Conservation (phyloP, 2,113 vertebrate genomes). For the Fukomys damarensis region DNA sequence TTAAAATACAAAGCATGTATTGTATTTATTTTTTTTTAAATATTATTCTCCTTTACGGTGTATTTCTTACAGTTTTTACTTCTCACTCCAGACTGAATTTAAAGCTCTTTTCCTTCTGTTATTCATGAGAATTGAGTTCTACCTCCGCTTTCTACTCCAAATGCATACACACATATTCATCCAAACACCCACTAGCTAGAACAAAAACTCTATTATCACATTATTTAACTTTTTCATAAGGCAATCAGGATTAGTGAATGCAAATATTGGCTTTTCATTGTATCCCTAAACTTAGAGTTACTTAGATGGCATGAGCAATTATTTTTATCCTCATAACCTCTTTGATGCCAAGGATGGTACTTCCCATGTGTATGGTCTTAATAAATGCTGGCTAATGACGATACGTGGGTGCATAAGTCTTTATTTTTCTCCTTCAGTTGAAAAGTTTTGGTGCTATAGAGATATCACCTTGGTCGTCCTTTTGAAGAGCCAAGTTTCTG, state of each 20-base stretch:
- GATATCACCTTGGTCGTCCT: not conserved
- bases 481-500: constrained; percentile 43
- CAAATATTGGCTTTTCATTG: not conserved
- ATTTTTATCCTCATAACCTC: not conserved
- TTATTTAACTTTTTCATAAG: constrained; percentile 13
- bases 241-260: not conserved
- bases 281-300: not conserved
- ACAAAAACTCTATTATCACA: not conserved
- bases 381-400: not conserved
- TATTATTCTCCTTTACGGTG: not conserved
- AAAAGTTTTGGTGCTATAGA: not conserved
- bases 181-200: not conserved
- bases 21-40: not conserved
- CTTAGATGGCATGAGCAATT: not conserved
- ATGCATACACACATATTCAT: not conserved
- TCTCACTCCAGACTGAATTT: not conserved
- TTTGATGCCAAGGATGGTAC: not conserved
- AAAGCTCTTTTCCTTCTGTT: not conserved
- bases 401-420: not conserved
- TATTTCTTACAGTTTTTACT: not conserved
- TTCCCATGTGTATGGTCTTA: not conserved
- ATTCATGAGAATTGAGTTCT: not conserved
- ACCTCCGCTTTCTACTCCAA: not conserved
- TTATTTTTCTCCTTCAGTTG: not conserved
- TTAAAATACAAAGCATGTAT: not conserved